phyloP scores from a whole-genome alignment of 2,113 vertebrate genomes.

The Archocentrus centrarchus region DNA sequence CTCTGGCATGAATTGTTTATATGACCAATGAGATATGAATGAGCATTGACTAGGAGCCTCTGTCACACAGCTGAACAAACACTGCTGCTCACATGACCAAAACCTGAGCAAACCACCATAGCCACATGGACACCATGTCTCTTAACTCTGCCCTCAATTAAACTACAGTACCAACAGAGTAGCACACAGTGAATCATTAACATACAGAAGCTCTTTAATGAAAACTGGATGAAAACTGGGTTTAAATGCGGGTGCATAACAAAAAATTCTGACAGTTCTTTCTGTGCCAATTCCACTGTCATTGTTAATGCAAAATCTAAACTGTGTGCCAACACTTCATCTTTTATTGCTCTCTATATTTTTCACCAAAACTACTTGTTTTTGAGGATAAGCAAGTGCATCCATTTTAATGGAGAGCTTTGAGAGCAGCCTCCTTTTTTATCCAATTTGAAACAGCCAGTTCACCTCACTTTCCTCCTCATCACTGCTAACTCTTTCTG shows the following conservation, averaged over 20 bases:
- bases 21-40: slow-evolving; percentile 48
- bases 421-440: not conserved
- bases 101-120: slow-evolving; percentile 28
- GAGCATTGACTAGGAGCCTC: slow-evolving; percentile 28
- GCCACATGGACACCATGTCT: not conserved
- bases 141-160: slow-evolving; percentile 7
- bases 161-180: not conserved
- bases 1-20: slow-evolving; percentile 51
- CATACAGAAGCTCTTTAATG: not conserved
- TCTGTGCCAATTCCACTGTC: not conserved
- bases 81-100: not conserved
- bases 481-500: not conserved
- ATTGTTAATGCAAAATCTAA: not conserved
- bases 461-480: slow-evolving; percentile 1
- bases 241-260: not conserved
- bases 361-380: not conserved
- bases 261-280: not conserved
- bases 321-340: slow-evolving; percentile 23
- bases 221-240: not conserved
- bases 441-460: not conserved
- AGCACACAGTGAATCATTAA: not conserved
- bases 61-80: slow-evolving; percentile 52
- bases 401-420: not conserved
- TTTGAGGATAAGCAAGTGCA: not conserved
- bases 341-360: not conserved